Percentiles rank a stretch among this genome's conserved stretches.
Conservation (phyloP, 2,888 invertebrate species). For the Lepidocyrtoides sp. region DNA sequence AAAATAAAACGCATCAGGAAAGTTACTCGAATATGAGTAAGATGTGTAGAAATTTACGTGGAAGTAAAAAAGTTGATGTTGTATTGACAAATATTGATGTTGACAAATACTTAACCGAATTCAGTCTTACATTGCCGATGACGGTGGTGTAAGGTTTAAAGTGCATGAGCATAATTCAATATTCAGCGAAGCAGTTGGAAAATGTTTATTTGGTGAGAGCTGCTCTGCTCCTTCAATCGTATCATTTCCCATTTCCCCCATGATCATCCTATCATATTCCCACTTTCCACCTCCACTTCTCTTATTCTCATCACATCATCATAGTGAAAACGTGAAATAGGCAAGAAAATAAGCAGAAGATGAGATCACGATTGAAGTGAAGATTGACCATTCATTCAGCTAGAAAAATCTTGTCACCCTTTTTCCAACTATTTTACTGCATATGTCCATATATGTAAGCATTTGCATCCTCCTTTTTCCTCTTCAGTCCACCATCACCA, state of each 20-base stretch:
- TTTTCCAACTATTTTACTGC: too few species aligned
- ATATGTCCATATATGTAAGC: too few species aligned
- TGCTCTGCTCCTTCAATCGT: neutral
- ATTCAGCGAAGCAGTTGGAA: conserved; percentile 61
- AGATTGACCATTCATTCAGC: conserved; percentile 77
- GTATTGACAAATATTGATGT: too few species aligned
- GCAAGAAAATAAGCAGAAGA: conserved; percentile 73
- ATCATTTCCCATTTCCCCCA: neutral
- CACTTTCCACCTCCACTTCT: conserved; percentile 22
- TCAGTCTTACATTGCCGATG: neutral
- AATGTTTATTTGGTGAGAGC: conserved; percentile 22
- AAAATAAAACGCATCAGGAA: too few species aligned
- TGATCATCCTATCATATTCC: conserved; percentile 59
- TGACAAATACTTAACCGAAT: too few species aligned
- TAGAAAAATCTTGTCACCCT: conserved; percentile 80
- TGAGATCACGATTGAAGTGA: conserved; percentile 74
- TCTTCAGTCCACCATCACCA: conserved; percentile 22
- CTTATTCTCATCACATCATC: conserved; percentile 56
- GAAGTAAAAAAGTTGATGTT: too few species aligned
- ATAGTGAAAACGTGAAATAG: conserved; percentile 52
- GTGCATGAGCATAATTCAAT: conserved; percentile 72
- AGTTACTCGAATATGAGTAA: too few species aligned
- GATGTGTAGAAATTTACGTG: too few species aligned
- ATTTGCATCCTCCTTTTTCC: neutral
- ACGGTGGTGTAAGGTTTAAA: conserved; percentile 32